Evolutionary conservation across 2,113 vertebrate genomes (phyloP).

Genomic region (Macroglossus sobrinus): DNA sequence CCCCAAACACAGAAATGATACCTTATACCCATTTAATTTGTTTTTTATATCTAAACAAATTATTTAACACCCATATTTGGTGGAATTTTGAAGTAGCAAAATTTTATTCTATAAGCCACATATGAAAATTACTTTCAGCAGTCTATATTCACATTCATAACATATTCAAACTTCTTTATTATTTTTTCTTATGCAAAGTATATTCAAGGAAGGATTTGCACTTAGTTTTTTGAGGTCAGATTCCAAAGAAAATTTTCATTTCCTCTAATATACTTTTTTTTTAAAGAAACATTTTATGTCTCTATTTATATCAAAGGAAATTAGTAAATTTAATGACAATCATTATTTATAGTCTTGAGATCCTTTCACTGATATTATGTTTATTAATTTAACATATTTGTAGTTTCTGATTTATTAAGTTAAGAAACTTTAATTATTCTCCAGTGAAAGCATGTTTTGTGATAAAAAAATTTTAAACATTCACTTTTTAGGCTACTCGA

Average conservation of each 20-base stretch:
- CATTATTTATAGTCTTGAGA: background rate
- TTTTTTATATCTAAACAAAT: background rate
- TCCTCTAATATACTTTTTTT: background rate
- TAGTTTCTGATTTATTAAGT: constrained; percentile 23
- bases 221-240: background rate
- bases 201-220: background rate
- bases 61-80: background rate
- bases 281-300: background rate
- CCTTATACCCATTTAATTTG: background rate
- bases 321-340: background rate
- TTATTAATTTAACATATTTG: background rate
- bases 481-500: constrained; percentile 16
- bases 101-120: background rate
- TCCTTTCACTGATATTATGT: background rate
- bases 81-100: constrained; percentile 10
- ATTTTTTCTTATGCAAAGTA: background rate
- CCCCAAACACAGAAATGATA: background rate
- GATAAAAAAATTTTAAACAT: background rate
- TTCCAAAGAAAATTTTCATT: constrained; percentile 23
- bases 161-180: background rate
- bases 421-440: background rate
- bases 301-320: constrained; percentile 26
- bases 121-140: background rate
- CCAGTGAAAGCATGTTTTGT: background rate
- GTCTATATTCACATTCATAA: background rate